phyloP scores from a whole-genome alignment of 2,888 invertebrate genomes.

The Nephrotoma guestfalica region DNA sequence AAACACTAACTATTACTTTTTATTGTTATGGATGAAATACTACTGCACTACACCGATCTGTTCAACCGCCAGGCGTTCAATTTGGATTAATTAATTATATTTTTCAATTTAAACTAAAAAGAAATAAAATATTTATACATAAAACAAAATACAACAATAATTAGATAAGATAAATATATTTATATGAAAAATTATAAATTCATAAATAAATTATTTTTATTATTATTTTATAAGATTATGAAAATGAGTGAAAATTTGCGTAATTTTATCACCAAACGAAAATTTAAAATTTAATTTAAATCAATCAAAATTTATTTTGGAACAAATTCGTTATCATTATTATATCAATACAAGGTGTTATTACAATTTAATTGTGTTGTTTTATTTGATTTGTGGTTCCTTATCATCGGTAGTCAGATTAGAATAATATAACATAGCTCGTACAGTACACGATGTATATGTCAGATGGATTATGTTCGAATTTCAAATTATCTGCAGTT shows the following conservation, averaged over 20 bases:
- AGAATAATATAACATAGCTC: background rate
- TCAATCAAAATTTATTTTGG: background rate
- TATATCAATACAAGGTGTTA: background rate
- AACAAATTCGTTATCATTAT: background rate
- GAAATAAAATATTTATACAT: background rate
- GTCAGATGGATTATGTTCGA: background rate
- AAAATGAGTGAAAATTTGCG: background rate
- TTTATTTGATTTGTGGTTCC: background rate
- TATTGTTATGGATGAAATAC: background rate
- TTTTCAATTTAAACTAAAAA: background rate
- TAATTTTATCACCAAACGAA: background rate
- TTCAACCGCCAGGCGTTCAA: background rate
- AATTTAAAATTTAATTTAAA: background rate
- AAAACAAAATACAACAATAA: background rate
- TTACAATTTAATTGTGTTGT: background rate
- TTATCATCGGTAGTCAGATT: background rate
- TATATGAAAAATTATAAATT: background rate
- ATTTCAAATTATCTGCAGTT: background rate
- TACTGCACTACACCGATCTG: background rate
- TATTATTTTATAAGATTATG: background rate
- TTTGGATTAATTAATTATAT: background rate
- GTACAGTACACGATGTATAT: background rate
- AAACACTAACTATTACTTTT: background rate
- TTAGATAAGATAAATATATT: background rate
- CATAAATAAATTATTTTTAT: background rate